phyloP scores from a whole-genome alignment of 2,888 invertebrate species.

The Protodeltote pygarga region DNA sequence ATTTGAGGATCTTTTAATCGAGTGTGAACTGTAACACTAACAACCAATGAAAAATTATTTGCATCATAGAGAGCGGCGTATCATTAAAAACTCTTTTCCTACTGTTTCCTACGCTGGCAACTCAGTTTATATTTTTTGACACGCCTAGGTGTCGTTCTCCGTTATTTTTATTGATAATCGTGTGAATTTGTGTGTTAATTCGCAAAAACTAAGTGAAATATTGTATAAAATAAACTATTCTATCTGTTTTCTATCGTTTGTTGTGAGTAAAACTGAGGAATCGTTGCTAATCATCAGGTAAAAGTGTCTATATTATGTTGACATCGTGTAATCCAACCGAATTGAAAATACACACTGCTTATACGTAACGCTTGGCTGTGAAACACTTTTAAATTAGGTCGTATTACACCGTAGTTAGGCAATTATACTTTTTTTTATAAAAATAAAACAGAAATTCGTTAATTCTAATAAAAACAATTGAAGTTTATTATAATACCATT shows the following conservation, averaged over 20 bases:
- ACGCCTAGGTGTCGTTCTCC: slow-evolving; percentile 32
- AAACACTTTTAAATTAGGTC: neutral
- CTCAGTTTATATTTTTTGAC: slow-evolving; percentile 43
- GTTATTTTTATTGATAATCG: slow-evolving; percentile 15
- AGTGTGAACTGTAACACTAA: no score
- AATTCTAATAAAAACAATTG: no score
- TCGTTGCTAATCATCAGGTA: slow-evolving; percentile 32
- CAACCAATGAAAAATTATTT: no score
- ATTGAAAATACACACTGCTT: slow-evolving; percentile 1
- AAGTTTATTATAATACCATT: no score
- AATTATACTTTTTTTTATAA: slow-evolving; percentile 1
- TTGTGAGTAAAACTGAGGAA: slow-evolving; percentile 11
- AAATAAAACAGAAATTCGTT: no score
- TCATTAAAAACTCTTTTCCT: no score
- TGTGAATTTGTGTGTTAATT: slow-evolving; percentile 26
- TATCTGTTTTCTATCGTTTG: slow-evolving; percentile 1
- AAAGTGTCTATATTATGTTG: slow-evolving; percentile 29
- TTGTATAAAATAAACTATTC: slow-evolving; percentile 9
- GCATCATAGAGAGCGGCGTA: no score
- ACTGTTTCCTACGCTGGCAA: slow-evolving; percentile 8
- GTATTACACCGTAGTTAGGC: slow-evolving; percentile 23
- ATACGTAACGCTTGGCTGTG: neutral
- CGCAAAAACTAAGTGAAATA: slow-evolving; percentile 30
- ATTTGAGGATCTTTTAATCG: no score
- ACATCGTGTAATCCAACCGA: slow-evolving; percentile 31